Conservation (phyloP, 2,888 invertebrate genomes). For the Slavum lentiscoides region DNA sequence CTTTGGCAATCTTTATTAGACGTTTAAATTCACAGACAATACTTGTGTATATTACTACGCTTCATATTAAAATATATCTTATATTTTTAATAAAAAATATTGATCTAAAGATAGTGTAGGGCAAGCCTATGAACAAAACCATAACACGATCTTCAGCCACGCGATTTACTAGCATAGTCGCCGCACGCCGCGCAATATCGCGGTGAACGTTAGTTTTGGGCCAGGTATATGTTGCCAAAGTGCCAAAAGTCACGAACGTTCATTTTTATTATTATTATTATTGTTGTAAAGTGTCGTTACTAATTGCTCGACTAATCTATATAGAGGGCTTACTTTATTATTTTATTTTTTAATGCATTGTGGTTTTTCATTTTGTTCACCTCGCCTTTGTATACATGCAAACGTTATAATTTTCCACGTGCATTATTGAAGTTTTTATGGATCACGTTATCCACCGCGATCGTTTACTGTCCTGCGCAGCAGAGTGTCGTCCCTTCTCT, state of each 20-base stretch:
- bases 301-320: constrained; percentile 42
- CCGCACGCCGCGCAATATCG: constrained; percentile 16
- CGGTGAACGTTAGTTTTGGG: constrained; percentile 6
- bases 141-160: constrained; percentile 45
- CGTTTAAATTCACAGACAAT: constrained; percentile 31
- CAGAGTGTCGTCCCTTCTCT: not conserved
- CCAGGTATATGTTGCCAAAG: constrained; percentile 24
- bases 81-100: constrained; percentile 38
- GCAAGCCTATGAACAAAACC: not conserved
- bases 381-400: constrained; percentile 24
- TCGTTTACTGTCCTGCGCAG: not conserved
- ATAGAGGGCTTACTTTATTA: constrained; percentile 12
- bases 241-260: constrained; percentile 50
- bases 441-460: constrained; percentile 7
- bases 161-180: constrained; percentile 22
- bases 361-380: constrained; percentile 16
- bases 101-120: constrained; percentile 38
- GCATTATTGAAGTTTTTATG: constrained; percentile 10
- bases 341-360: constrained; percentile 3
- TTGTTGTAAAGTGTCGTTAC: constrained; percentile 48
- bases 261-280: constrained; percentile 14
- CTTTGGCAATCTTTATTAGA: constrained; percentile 35
- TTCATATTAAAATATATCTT: no score
- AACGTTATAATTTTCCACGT: constrained; percentile 12
- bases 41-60: constrained; percentile 3